A percentile compares a stretch with the other conserved stretches of the same genome.
Evolutionary conservation across 2,797 vertebrate genomes (phyloP).

Genomic region (Aratinga solstitialis): DNA sequence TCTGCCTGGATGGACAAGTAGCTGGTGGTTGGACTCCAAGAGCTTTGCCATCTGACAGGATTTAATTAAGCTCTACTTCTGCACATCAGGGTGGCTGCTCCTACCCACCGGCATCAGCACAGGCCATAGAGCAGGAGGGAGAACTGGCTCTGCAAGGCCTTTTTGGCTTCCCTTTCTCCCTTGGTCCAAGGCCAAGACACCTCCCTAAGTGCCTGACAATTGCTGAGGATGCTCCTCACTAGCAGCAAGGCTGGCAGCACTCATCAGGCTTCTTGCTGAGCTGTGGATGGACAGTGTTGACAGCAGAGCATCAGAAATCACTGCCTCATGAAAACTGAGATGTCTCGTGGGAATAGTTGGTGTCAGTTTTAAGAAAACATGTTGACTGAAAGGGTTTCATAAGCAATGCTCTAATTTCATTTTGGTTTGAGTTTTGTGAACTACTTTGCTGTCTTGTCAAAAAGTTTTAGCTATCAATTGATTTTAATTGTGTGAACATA

Average conservation of each 20-base stretch:
- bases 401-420: background rate
- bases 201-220: background rate
- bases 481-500: background rate
- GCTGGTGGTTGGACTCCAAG: background rate
- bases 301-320: background rate
- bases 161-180: background rate
- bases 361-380: background rate
- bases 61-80: slow-evolving; percentile 31
- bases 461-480: background rate
- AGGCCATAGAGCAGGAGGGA: background rate
- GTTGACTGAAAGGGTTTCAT: rapidly evolving
- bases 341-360: background rate
- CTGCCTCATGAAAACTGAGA: background rate
- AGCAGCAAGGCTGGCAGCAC: background rate
- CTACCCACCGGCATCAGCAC: background rate
- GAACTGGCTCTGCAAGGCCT: rapidly evolving
- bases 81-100: background rate
- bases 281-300: background rate
- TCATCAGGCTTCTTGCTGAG: background rate
- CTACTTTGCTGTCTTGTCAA: background rate
- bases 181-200: background rate
- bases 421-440: background rate
- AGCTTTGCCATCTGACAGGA: background rate
- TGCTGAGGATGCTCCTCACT: background rate
- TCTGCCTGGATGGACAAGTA: background rate